phyloP scores from a whole-genome alignment of 2,113 vertebrate genomes.

The Aix galericulata region DNA sequence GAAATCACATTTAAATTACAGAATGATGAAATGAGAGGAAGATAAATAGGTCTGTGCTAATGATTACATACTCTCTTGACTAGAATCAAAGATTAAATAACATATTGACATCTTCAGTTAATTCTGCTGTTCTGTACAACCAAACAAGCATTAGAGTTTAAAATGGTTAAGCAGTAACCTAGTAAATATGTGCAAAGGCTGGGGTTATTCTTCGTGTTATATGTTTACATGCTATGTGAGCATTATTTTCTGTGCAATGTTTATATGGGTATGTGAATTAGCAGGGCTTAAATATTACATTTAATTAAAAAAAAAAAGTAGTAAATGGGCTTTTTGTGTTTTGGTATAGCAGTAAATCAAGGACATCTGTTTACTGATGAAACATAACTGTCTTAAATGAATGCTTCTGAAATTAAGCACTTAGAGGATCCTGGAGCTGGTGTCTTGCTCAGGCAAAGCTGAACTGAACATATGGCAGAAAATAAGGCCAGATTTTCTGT shows the following conservation, averaged over 20 bases:
- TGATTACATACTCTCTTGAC: slow-evolving; percentile 14
- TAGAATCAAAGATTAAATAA: slow-evolving; percentile 20
- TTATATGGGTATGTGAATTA: background rate
- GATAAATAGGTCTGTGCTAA: slow-evolving; percentile 22
- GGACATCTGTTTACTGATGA: background rate
- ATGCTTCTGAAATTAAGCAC: background rate
- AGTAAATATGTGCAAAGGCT: background rate
- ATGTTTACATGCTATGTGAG: background rate
- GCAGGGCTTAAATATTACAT: background rate
- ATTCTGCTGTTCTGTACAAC: background rate
- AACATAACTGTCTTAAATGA: background rate
- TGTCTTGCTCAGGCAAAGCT: background rate
- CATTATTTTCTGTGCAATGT: background rate
- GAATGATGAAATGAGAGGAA: slow-evolving; percentile 7
- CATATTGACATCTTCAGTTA: background rate
- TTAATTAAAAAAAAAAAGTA: background rate
- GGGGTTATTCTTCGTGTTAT: background rate
- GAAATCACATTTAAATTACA: slow-evolving; percentile 51
- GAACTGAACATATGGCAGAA: background rate
- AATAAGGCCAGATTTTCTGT: background rate
- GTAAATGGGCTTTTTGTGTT: background rate
- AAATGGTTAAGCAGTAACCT: background rate
- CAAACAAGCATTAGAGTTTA: slow-evolving; percentile 9
- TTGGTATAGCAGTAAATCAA: background rate
- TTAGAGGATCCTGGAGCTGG: background rate